A percentile compares a stretch with the other conserved stretches of the same genome.
Conservation (phyloP, 2,113 vertebrate genomes). For the Embiotoca jacksoni region DNA sequence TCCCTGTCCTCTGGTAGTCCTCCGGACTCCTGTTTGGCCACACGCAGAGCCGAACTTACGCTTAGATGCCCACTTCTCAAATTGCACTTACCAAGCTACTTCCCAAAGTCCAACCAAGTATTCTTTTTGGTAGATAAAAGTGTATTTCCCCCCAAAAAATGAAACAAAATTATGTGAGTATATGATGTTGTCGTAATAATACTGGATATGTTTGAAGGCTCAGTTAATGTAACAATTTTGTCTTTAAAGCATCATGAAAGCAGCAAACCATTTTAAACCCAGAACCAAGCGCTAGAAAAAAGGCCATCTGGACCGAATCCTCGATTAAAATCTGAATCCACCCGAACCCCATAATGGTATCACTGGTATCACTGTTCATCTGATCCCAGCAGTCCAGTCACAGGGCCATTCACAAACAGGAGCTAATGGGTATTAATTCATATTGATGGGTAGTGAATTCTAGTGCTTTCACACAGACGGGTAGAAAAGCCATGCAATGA, state of each 20-base stretch:
- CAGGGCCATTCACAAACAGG: constrained; percentile 65
- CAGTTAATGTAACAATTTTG: constrained; percentile 75
- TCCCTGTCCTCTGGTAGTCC: constrained; percentile 49
- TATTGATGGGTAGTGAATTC: constrained; percentile 78
- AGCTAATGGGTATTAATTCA: constrained; percentile 81
- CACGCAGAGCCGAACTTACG: constrained; percentile 33
- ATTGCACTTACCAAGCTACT: constrained; percentile 75
- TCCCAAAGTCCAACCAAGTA: constrained; percentile 66
- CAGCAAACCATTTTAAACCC: constrained; percentile 76
- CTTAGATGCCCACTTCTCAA: constrained; percentile 70
- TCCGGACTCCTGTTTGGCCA: constrained; percentile 53
- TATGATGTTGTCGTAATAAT: constrained; percentile 75
- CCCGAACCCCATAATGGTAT: constrained; percentile 45
- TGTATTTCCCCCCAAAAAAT: constrained; percentile 57
- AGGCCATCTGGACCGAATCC: constrained; percentile 49
- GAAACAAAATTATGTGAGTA: constrained; percentile 75
- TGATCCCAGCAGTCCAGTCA: constrained; percentile 59
- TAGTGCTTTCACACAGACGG: constrained; percentile 88
- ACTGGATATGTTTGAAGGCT: constrained; percentile 81
- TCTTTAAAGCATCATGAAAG: constrained; percentile 81
- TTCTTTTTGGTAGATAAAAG: constrained; percentile 69
- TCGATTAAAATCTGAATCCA: constrained; percentile 51
- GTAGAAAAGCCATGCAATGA: constrained; percentile 93
- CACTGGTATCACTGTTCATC: constrained; percentile 66
- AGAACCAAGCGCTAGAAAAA: constrained; percentile 60